Evolutionary conservation across 2,113 vertebrate species (phyloP).

Genomic region (Oreochromis spilurus): DNA sequence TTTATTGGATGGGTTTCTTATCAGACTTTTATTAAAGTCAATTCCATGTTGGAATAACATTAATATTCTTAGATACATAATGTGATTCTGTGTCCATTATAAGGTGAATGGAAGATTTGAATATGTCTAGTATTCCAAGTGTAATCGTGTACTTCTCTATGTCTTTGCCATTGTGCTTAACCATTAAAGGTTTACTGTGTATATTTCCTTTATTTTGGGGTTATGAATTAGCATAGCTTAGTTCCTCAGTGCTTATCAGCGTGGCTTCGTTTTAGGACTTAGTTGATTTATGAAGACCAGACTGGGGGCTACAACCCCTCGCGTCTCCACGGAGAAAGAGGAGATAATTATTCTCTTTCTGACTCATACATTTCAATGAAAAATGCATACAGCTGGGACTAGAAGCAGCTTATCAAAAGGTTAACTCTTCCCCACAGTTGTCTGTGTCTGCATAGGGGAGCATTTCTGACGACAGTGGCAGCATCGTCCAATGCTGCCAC

Average conservation of each 20-base stretch:
- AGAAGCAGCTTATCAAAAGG: constrained; percentile 65
- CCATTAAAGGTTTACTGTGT: background rate
- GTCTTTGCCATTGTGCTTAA: background rate
- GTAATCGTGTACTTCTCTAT: background rate
- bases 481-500: background rate
- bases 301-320: constrained; percentile 39
- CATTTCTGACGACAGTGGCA: constrained; percentile 35
- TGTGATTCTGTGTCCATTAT: background rate
- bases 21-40: background rate
- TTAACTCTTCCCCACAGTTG: constrained; percentile 64
- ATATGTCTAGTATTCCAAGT: background rate
- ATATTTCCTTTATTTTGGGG: background rate
- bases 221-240: constrained; percentile 15
- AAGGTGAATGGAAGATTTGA: background rate
- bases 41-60: background rate
- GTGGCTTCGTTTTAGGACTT: constrained; percentile 11
- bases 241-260: constrained; percentile 13
- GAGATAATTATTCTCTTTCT: constrained; percentile 69
- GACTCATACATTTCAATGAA: constrained; percentile 60
- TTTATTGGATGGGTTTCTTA: background rate
- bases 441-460: constrained; percentile 47
- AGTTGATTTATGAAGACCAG: constrained; percentile 41
- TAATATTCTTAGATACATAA: background rate
- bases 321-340: constrained; percentile 22
- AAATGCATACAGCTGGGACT: constrained; percentile 65